Percentiles rank a stretch among this genome's conserved stretches.
phyloP scores from a whole-genome alignment of 2,113 vertebrate genomes.

The Gopherus evgoodei region DNA sequence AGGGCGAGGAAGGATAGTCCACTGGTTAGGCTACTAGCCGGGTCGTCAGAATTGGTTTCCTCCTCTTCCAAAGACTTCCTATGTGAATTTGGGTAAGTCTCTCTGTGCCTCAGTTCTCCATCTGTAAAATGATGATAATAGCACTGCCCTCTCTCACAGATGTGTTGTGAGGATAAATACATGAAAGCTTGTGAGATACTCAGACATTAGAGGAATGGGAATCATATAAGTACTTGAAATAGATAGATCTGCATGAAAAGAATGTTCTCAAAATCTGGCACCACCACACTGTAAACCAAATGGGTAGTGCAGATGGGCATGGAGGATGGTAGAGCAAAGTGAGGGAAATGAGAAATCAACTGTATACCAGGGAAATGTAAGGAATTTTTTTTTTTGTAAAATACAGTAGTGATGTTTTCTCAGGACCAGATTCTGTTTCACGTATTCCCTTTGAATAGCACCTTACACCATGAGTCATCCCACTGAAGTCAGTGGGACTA shows the following conservation, averaged over 20 bases:
- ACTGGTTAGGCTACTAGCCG: slow-evolving; percentile 40
- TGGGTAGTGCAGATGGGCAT: background rate
- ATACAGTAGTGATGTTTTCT: background rate
- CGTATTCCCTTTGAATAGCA: too few species aligned
- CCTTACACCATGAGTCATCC: background rate
- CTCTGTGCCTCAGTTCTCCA: background rate
- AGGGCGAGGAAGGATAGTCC: background rate
- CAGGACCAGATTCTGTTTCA: background rate
- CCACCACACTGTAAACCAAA: background rate
- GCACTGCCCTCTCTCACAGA: background rate
- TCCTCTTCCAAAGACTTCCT: background rate
- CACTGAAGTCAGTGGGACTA: background rate
- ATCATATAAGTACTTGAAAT: background rate
- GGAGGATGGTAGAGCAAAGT: background rate
- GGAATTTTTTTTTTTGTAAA: background rate
- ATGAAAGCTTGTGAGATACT: background rate
- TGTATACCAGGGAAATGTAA: background rate
- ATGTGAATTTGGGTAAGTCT: background rate
- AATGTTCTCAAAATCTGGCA: background rate
- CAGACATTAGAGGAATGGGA: too few species aligned
- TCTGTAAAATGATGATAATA: background rate
- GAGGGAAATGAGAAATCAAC: background rate
- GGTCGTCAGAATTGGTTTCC: slow-evolving; percentile 3
- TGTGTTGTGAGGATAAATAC: background rate
- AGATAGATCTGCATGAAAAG: background rate